Percentiles rank a stretch among this genome's conserved stretches.
These are phyloP conservation scores for Drosophila triauraria DNA, from an alignment of 1,140 invertebrate genomes.

Conservation along the genomic window DNA sequence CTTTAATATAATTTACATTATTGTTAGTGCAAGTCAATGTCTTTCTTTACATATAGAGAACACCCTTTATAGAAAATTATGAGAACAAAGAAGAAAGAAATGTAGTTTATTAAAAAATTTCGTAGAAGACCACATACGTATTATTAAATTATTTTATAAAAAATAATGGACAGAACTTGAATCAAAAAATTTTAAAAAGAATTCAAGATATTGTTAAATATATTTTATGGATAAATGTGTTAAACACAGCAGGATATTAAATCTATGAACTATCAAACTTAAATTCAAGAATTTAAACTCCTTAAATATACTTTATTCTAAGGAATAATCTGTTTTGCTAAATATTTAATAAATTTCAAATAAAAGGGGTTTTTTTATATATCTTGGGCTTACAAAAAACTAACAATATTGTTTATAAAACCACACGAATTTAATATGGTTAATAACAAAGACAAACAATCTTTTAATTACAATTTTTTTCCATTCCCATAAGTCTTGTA, in stretches of 20 bases:
- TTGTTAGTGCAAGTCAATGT: neutral
- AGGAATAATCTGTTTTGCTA: too few relatives aligned
- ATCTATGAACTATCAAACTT: neutral
- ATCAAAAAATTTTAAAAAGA: neutral
- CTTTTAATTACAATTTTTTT: slow-evolving; percentile 1
- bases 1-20: neutral
- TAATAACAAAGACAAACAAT: neutral
- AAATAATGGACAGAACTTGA: neutral
- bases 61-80: neutral
- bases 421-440: neutral
- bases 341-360: too few relatives aligned
- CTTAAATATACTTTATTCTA: neutral
- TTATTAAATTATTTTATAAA: too few relatives aligned
- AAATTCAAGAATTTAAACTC: neutral
- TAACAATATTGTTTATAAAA: neutral
- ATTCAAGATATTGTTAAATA: neutral
- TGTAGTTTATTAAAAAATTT: too few relatives aligned
- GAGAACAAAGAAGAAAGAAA: too few relatives aligned
- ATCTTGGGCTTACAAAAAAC: too few relatives aligned
- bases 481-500: slow-evolving; percentile 3
- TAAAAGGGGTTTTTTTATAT: too few relatives aligned
- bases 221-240: neutral
- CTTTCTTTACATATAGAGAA: neutral
- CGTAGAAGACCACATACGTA: too few relatives aligned
- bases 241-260: too few relatives aligned